Evolutionary conservation across 1,140 invertebrate genomes (phyloP).

Genomic region (Drosophila sulfurigaster): DNA sequence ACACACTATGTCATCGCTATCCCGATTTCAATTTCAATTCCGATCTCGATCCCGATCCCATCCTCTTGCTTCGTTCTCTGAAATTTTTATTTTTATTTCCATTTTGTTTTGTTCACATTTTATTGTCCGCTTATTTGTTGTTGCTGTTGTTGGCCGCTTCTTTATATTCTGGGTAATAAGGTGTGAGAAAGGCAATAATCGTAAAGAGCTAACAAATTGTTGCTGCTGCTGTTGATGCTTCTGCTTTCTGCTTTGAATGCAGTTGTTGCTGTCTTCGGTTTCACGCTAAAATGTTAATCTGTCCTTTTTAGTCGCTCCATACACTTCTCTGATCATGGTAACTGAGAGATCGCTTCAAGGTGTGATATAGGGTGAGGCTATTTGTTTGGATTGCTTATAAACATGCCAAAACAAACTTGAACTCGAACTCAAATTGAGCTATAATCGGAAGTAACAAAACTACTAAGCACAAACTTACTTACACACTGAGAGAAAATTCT

Average conservation of each 20-base stretch:
- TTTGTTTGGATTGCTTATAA: slow-evolving; percentile 3
- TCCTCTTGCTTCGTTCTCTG: slow-evolving; percentile 58
- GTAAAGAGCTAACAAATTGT: slow-evolving; percentile 84
- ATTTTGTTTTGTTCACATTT: slow-evolving; percentile 63
- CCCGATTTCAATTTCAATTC: not conserved
- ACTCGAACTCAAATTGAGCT: slow-evolving; percentile 1
- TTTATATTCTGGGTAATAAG: slow-evolving; percentile 84
- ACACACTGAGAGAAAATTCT: not conserved
- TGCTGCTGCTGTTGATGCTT: slow-evolving; percentile 53
- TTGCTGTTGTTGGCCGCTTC: slow-evolving; percentile 54
- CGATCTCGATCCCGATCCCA: not conserved
- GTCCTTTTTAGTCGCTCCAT: slow-evolving; percentile 56
- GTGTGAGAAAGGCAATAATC: slow-evolving; percentile 84
- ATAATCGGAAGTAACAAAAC: slow-evolving; percentile 1
- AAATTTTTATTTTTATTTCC: slow-evolving; percentile 50
- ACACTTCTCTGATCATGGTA: too few relatives aligned
- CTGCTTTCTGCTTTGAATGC: slow-evolving; percentile 6
- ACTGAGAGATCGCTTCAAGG: slow-evolving; percentile 14
- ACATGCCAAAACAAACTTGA: slow-evolving; percentile 4
- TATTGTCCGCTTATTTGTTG: slow-evolving; percentile 64
- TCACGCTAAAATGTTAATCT: slow-evolving; percentile 81
- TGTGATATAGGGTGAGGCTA: not conserved
- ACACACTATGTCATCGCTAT: not conserved
- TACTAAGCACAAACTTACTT: not conserved
- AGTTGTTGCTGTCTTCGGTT: slow-evolving; percentile 54